Evolutionary conservation across 2,113 vertebrate genomes (phyloP).

Genomic region (Cyanoderma ruficeps): DNA sequence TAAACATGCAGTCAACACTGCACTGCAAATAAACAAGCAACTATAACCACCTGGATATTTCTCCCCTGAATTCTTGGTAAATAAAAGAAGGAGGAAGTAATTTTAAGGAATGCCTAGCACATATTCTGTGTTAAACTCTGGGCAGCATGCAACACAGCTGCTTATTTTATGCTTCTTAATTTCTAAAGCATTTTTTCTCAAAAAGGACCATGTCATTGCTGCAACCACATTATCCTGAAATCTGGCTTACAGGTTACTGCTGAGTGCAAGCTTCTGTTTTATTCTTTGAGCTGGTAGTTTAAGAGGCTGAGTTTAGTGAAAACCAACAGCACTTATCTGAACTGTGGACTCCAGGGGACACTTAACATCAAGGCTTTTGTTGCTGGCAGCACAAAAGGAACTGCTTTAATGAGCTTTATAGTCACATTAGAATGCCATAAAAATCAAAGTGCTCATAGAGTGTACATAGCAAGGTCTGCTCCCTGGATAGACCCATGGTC

Average conservation of each 20-base stretch:
- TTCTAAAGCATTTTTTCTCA: not conserved
- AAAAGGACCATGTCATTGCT: not conserved
- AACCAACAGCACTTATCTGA: not conserved
- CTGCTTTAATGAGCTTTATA: constrained; percentile 47
- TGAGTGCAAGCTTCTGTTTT: constrained; percentile 5
- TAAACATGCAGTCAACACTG: not conserved
- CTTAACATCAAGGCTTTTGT: constrained; percentile 11
- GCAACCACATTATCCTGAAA: not conserved
- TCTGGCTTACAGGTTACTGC: not conserved
- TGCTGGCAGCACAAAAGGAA: constrained; percentile 7
- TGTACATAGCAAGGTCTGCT: not conserved
- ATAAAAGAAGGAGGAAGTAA: not conserved
- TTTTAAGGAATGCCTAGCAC: not conserved
- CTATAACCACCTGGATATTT: not conserved
- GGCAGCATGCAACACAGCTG: not conserved
- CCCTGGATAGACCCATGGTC: not conserved
- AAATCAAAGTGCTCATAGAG: not conserved
- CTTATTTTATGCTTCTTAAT: not conserved
- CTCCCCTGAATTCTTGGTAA: not conserved
- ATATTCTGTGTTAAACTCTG: not conserved
- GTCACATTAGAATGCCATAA: constrained; percentile 24
- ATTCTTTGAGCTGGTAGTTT: not conserved
- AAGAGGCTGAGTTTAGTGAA: constrained; percentile 2
- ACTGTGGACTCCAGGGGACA: not conserved
- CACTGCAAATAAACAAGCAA: not conserved